Evolutionary conservation across 37 sponge, comb jelly and placozoan species (phyloP).

Genomic region (Trichoplax adhaerens): DNA sequence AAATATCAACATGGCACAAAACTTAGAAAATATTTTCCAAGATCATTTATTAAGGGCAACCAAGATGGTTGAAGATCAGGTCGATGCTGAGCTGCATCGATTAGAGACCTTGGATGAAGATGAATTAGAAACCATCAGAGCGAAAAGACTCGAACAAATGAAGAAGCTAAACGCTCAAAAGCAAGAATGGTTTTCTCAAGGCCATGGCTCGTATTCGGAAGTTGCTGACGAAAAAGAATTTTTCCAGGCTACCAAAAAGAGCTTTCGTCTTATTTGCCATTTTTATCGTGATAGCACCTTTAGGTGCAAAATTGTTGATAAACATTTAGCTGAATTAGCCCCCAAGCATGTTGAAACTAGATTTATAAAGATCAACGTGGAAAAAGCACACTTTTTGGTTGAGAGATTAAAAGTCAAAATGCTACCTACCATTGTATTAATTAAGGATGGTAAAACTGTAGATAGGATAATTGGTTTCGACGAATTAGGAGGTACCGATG

Average conservation of each 20-base stretch:
- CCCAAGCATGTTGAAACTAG: slow-evolving; percentile 80
- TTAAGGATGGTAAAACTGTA: slow-evolving; percentile 51
- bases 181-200: slow-evolving; percentile 58
- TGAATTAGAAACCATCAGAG: slow-evolving; percentile 18
- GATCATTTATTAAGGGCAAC: too few relatives aligned
- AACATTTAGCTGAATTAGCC: slow-evolving; percentile 73
- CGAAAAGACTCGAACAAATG: slow-evolving; percentile 42
- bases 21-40: too few relatives aligned
- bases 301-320: slow-evolving; percentile 91
- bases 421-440: slow-evolving; percentile 70
- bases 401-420: slow-evolving; percentile 69
- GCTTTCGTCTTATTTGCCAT: slow-evolving; percentile 72
- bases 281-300: slow-evolving; percentile 72
- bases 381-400: slow-evolving; percentile 78
- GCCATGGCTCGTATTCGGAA: slow-evolving; percentile 80
- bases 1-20: too few relatives aligned
- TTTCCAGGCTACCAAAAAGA: slow-evolving; percentile 80
- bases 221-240: slow-evolving; percentile 85
- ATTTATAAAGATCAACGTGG: slow-evolving; percentile 80
- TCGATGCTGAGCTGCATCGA: too few relatives aligned
- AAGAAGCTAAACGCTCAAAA: slow-evolving; percentile 69
- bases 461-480: slow-evolving; percentile 94
- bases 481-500: slow-evolving; percentile 79
- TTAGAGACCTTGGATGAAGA: too few relatives aligned
- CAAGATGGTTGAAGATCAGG: too few relatives aligned